Evolutionary conservation across 2,113 vertebrate species (phyloP), one percentile per base, ranked within the genome.

Genomic region (Psilopsiagon aymara): DNA sequence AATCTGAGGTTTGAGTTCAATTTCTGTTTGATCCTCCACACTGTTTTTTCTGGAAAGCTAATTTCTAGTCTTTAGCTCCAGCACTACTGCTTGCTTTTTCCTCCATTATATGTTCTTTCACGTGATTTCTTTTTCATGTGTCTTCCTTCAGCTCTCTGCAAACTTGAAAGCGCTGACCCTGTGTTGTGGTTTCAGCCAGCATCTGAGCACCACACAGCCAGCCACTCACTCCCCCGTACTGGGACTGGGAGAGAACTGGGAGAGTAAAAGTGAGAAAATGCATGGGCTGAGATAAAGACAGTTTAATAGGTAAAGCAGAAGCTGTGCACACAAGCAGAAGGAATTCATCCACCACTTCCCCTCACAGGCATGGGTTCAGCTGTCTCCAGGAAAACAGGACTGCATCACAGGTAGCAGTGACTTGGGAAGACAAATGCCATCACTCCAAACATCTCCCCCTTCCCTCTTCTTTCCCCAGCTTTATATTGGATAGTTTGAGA

Each of bases 1-100:
- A 94, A 92, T 8, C 19, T 62, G 67, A 85, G 37, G 31, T 46
- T 19, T 83, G 17, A 82, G 24, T 53, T 90, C 11, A 78, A 81
- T 63, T 85, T 90, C 52, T 67, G 1, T 49, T 82, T 66, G 31
- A 82, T 66, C 63, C n/a, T 77, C 68, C 67, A 69, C 46, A 74
- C 43, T 83, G 53, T 47, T 94, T 88, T 91, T 80, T 77, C 84
- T 93, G 85, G 60, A 90, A 95, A 83, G 60, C 18, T 69, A 7
- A 60, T 88, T 96, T 88, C 51, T 73, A 75, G 71, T 86, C 43
- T 60, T 83, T 43, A 83, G 46, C 13, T 92, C 82, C 41, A 84
- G 41, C 25, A 53, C 28, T 27, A 67, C 43, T 44, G 29, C 33
- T 67, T 88, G 68, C 18, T 29, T 83, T 90, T 92, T 84, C 83